These are phyloP conservation scores for Melanocharis versteri DNA, from an alignment of 2,113 vertebrate genomes.

Conservation along the genomic window DNA sequence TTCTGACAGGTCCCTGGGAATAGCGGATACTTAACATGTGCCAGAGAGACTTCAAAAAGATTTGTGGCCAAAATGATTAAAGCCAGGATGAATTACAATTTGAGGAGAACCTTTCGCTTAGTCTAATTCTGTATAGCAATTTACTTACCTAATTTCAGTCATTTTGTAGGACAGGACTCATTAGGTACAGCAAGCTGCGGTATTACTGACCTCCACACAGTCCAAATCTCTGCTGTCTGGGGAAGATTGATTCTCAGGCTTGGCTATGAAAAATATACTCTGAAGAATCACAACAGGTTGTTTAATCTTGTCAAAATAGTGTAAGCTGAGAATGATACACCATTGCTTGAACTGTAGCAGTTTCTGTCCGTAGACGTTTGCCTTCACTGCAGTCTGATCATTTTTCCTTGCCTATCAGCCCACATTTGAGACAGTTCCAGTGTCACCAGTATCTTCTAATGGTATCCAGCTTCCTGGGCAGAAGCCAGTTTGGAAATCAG, in stretches of 20 bases:
- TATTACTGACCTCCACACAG: not conserved
- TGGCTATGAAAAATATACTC: not conserved
- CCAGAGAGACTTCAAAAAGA: not conserved
- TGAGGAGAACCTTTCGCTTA: not conserved
- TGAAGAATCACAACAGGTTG: not conserved
- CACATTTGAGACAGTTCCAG: constrained; percentile 70
- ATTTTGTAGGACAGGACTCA: not conserved
- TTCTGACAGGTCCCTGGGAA: not conserved
- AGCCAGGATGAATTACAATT: not conserved
- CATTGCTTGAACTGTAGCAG: constrained; percentile 27
- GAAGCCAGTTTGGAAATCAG: constrained; percentile 58
- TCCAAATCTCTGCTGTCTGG: not conserved
- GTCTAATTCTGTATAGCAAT: not conserved
- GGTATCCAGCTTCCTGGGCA: constrained; percentile 65
- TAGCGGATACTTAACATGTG: fast-evolving
- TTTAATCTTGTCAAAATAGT: not conserved
- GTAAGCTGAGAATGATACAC: not conserved
- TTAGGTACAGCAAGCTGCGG: not conserved
- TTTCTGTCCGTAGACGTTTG: not conserved
- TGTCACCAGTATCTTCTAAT: constrained; percentile 69
- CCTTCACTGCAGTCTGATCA: constrained; percentile 27
- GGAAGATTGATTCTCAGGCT: not conserved
- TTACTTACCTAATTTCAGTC: constrained; percentile 19
- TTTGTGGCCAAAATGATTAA: not conserved
- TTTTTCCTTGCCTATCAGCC: constrained; percentile 67